Evolutionary conservation across 2,888 invertebrate species (phyloP).

Genomic region (Dyspetes luteomarginatus): DNA sequence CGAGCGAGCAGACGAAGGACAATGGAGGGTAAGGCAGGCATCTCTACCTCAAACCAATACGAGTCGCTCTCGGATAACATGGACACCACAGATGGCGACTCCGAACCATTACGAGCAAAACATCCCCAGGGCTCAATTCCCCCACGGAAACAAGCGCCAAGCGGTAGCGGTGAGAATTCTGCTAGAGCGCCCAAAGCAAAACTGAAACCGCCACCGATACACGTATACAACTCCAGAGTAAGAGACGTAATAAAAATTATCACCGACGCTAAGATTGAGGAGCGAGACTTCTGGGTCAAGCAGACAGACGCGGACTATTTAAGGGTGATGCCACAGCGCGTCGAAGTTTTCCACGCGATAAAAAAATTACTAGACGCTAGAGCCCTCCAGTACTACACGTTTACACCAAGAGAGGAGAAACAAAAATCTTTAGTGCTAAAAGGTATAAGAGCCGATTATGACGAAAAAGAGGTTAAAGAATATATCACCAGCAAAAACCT

Average conservation of each 20-base stretch:
- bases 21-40: background rate
- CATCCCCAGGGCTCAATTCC: background rate
- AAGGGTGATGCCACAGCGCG: background rate
- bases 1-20: background rate
- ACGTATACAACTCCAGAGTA: background rate
- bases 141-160: background rate
- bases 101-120: background rate
- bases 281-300: background rate
- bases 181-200: background rate
- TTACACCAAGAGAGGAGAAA: conserved; percentile 23
- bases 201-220: conserved; percentile 7
- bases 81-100: background rate
- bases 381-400: conserved; percentile 15
- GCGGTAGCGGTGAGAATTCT: background rate
- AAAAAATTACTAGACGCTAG: conserved; percentile 22
- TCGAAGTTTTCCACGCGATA: background rate
- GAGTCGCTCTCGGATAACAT: background rate
- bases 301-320: background rate
- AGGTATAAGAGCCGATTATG: conserved; percentile 28
- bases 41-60: background rate
- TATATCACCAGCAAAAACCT: background rate
- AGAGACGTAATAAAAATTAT: background rate
- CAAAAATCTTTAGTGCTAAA: conserved; percentile 39
- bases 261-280: background rate
- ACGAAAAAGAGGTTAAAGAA: conserved; percentile 3